Conservation (phyloP, 2,888 invertebrate genomes). For the Mesoligia furuncula region DNA sequence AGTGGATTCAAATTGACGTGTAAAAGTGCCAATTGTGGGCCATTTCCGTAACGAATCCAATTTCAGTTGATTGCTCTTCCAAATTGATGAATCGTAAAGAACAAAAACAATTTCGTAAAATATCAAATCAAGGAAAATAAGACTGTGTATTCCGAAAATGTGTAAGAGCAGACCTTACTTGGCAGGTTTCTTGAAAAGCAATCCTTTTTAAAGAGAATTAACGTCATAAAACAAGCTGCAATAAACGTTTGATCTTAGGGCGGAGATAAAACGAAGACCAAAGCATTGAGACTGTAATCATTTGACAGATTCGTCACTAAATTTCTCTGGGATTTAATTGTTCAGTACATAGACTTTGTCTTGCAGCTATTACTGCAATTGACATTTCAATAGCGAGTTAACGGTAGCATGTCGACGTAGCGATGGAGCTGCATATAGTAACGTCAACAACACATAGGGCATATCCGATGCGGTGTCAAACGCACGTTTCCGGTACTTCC, state of each 20-base stretch:
- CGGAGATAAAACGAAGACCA: constrained; percentile 46
- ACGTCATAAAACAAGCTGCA: constrained; percentile 60
- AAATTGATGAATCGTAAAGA: constrained; percentile 78
- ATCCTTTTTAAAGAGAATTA: constrained; percentile 64
- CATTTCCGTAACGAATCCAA: constrained; percentile 77
- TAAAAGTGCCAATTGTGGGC: constrained; percentile 78
- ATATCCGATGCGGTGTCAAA: constrained; percentile 72
- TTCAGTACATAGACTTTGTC: constrained; percentile 2
- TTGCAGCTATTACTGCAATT: constrained; percentile 21
- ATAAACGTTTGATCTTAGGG: constrained; percentile 61
- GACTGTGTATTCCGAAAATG: constrained; percentile 61
- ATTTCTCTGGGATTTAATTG: constrained; percentile 17
- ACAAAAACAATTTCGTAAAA: constrained; percentile 75
- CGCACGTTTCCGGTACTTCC: constrained; percentile 69
- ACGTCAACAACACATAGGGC: constrained; percentile 61
- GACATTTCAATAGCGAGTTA: no score
- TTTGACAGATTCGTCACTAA: constrained; percentile 34
- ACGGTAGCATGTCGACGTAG: constrained; percentile 30
- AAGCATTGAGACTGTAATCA: constrained; percentile 30
- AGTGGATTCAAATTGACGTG: constrained; percentile 74
- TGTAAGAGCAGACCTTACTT: constrained; percentile 51
- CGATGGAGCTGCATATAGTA: constrained; percentile 58
- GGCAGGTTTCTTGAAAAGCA: constrained; percentile 60
- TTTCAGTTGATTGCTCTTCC: constrained; percentile 75
- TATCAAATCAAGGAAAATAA: constrained; percentile 72